A percentile compares a stretch with the other conserved stretches of the same genome.
Conservation (phyloP, 2,797 vertebrate species). For the Delichon dasypus region DNA sequence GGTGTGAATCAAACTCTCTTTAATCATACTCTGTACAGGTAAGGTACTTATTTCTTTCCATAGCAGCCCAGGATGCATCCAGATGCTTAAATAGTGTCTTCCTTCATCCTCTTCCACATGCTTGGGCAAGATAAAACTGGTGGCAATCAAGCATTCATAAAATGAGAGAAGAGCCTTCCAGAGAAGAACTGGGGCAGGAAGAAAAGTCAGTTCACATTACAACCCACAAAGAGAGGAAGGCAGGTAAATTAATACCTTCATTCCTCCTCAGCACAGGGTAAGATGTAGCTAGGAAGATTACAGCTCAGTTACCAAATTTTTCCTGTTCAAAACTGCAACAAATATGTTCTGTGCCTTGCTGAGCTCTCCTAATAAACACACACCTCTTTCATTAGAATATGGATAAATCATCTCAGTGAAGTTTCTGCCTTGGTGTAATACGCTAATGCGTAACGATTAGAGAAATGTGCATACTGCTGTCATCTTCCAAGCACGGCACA, state of each 20-base stretch:
- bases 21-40: neutral
- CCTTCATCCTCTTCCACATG: neutral
- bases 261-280: neutral
- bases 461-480: neutral
- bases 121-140: neutral
- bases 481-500: neutral
- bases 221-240: neutral
- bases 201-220: neutral
- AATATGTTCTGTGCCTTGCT: neutral
- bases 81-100: neutral
- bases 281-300: neutral
- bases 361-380: neutral
- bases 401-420: neutral
- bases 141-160: neutral
- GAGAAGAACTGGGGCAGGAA: neutral
- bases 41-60: neutral
- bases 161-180: neutral
- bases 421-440: neutral
- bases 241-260: neutral
- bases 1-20: neutral
- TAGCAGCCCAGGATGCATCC: neutral
- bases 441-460: neutral
- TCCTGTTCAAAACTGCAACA: neutral
- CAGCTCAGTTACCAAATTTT: neutral
- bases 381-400: neutral